These are phyloP conservation scores for Sapajus apella DNA, from an alignment of 2,113 vertebrate genomes.

Conservation along the genomic window DNA sequence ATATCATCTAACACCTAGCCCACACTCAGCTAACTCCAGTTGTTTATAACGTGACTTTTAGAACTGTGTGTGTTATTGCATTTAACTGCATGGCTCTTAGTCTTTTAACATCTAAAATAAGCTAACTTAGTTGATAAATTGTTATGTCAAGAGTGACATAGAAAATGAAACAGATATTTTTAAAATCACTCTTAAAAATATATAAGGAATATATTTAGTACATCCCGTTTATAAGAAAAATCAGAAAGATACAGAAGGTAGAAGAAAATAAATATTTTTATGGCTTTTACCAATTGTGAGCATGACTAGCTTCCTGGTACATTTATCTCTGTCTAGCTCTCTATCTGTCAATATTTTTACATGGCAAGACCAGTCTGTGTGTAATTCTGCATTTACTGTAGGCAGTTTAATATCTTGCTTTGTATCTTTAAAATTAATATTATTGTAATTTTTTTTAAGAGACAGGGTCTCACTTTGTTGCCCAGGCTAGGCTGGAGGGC, in stretches of 20 bases:
- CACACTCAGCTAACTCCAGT: neutral
- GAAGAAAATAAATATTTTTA: slow-evolving; percentile 25
- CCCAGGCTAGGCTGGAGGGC: neutral
- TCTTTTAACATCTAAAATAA: slow-evolving; percentile 12
- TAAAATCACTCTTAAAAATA: neutral
- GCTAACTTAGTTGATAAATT: neutral
- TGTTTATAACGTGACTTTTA: neutral
- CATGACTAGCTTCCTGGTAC: neutral
- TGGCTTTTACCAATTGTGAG: neutral
- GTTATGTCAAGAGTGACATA: neutral
- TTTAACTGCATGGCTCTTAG: neutral
- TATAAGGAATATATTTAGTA: neutral
- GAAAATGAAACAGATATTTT: slow-evolving; percentile 35
- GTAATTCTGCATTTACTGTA: neutral
- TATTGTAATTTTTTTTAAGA: neutral
- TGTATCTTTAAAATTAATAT: neutral
- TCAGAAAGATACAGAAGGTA: neutral
- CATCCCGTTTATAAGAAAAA: neutral
- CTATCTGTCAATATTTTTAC: neutral
- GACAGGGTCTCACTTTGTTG: neutral
- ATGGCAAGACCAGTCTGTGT: neutral
- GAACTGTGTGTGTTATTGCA: neutral
- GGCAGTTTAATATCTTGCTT: neutral
- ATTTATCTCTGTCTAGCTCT: neutral
- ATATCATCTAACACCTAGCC: neutral